Evolutionary conservation across 2,888 invertebrate species (phyloP).

Genomic region (Dione vanillae): DNA sequence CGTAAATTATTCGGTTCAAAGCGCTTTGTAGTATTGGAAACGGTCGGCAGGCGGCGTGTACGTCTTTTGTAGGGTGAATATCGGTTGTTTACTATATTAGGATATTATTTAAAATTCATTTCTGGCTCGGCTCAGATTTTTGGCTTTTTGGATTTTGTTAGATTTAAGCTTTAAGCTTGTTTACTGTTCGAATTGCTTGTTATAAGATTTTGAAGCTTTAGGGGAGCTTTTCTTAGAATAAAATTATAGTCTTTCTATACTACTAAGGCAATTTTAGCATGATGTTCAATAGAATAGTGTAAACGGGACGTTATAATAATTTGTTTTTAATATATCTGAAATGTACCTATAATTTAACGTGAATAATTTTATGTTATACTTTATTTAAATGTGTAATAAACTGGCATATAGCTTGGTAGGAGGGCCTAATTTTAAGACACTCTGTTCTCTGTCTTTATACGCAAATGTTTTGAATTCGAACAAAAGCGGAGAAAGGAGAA

Average conservation of each 20-base stretch:
- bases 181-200: not conserved
- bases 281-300: too few relatives aligned
- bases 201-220: not conserved
- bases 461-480: too few relatives aligned
- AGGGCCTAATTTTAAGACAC: too few relatives aligned
- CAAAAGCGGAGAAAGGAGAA: too few relatives aligned
- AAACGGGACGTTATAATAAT: too few relatives aligned
- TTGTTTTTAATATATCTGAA: too few relatives aligned
- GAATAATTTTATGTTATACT: too few relatives aligned
- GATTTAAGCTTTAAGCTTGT: not conserved
- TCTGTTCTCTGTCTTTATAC: too few relatives aligned
- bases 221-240: not conserved
- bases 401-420: too few relatives aligned
- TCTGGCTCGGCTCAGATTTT: not conserved
- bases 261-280: too few relatives aligned
- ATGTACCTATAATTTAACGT: too few relatives aligned
- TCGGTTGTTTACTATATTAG: not conserved
- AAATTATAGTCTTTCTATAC: not conserved
- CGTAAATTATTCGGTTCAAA: slow-evolving; percentile 51
- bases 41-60: slow-evolving; percentile 40
- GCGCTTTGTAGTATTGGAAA: slow-evolving; percentile 45
- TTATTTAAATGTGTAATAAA: too few relatives aligned
- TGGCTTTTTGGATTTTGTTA: slow-evolving; percentile 4
- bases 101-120: slow-evolving; percentile 3
- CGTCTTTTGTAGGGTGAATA: slow-evolving; percentile 36